These are phyloP conservation scores for Neolamprologus ventralis DNA, from an alignment of 2,113 vertebrate species.

Conservation along the genomic window DNA sequence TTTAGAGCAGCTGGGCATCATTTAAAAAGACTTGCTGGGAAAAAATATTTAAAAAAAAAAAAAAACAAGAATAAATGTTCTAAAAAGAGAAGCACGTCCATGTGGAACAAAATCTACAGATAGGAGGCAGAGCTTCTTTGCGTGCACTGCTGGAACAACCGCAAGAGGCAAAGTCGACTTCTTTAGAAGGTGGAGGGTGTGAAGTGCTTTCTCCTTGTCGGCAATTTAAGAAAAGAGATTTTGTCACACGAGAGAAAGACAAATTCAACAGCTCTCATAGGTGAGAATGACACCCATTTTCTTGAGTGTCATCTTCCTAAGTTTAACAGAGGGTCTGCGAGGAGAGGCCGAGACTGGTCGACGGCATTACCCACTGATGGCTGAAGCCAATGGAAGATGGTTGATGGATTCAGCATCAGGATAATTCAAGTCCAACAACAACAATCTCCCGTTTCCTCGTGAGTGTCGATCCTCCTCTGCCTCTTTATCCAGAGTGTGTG, in stretches of 20 bases:
- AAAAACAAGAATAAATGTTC: neutral
- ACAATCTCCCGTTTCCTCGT: neutral
- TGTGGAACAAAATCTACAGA: neutral
- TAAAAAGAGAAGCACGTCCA: neutral
- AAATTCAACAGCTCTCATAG: neutral
- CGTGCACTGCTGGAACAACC: neutral
- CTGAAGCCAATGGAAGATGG: neutral
- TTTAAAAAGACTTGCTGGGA: neutral
- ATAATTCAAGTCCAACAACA: neutral
- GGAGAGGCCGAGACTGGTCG: neutral
- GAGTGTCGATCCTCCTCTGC: neutral
- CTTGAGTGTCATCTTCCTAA: slow-evolving; percentile 15
- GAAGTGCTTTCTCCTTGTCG: neutral
- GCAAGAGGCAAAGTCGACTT: neutral
- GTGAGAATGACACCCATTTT: neutral
- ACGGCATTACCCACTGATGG: neutral
- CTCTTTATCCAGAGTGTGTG: neutral
- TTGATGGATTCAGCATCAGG: neutral
- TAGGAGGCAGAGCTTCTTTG: neutral
- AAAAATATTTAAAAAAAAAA: neutral
- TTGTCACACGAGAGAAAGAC: neutral
- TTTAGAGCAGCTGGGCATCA: neutral
- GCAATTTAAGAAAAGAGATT: neutral
- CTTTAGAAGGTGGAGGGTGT: neutral
- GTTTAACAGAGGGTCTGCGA: neutral